Evolutionary conservation across 1,140 invertebrate species (phyloP), one percentile per base, ranked within the genome.

Genomic region (Prorops nasuta): DNA sequence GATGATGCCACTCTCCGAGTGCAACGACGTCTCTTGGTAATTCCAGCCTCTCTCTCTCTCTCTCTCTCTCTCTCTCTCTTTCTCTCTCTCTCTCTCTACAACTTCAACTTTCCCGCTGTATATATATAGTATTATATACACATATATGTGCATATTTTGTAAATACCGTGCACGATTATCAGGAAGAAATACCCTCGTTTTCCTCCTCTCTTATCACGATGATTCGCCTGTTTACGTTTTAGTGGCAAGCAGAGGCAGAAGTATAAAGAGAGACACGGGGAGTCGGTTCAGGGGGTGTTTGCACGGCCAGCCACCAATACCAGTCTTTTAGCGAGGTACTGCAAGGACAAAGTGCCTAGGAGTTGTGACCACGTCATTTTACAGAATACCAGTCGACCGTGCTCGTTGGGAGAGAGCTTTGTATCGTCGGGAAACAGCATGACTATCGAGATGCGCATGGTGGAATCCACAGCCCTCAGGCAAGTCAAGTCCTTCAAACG

Each of bases 381-480:
- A 21, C 74, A 79, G 14, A 83, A 83, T 54, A 69, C 68, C 8
- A 80, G 81, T 41, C 78, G 89, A 47, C 89, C 89, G 0, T 94
- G 91, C 61, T 85, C 85, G 1, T 78, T 90, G 1, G 83, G 86
- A 1, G 91, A 94, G 65, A 92, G 90, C 68, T 93, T 90, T 66
- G 79, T 94, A 2, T 92, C 90, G 0, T 85, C 84, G 39, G 86
- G 86, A 31, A 88, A 88, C 65, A 86, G 86, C 34, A 80, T 92
- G 45, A 92, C 90, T 1, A 76, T 94, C 37, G 89, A 92, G 72
- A 77, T 92, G 49, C 84, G 84, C 57, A 80, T 90, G 63, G 82
- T 86, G 15, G 89, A 92, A 66, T 88, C 89, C n/a, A 92, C 91
- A 0, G 88, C 88, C 18, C 81, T 93, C 14, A 89, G 85, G 87